These are phyloP conservation scores for Salvator merianae DNA, from an alignment of 2,113 vertebrate species.

Conservation along the genomic window DNA sequence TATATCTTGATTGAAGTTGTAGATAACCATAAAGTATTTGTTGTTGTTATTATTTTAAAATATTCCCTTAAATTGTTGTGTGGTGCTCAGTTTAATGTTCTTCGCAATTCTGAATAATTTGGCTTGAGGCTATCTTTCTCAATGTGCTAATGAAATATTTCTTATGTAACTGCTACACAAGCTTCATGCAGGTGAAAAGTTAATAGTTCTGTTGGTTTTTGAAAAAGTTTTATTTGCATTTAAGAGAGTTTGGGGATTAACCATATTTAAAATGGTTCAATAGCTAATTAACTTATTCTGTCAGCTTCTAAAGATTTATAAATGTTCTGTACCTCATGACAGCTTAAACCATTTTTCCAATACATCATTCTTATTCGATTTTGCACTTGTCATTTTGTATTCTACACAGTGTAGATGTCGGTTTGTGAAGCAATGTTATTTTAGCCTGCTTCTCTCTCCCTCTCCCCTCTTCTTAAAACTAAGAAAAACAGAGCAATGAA, in stretches of 20 bases:
- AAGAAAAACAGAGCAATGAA: conserved; percentile 32
- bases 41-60: not conserved
- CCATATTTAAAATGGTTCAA: conserved; percentile 31
- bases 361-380: conserved; percentile 25
- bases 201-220: not conserved
- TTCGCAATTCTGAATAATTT: not conserved
- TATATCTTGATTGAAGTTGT: not conserved
- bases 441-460: conserved; percentile 5
- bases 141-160: not conserved
- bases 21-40: rapidly evolving
- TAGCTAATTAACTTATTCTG: conserved; percentile 36
- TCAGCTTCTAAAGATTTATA: conserved; percentile 20
- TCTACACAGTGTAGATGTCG: conserved; percentile 50
- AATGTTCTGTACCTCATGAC: conserved; percentile 24
- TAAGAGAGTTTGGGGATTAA: not conserved
- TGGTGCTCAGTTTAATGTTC: conserved; percentile 5
- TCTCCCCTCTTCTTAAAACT: not conserved
- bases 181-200: conserved; percentile 2
- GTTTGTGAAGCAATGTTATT: conserved; percentile 48
- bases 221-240: conserved; percentile 10
- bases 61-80: not conserved
- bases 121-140: not conserved
- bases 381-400: conserved; percentile 38
- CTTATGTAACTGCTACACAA: conserved; percentile 25
- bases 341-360: conserved; percentile 42